phyloP scores from a whole-genome alignment of 2,797 vertebrate species.

The Lutjanus argentimaculatus region DNA sequence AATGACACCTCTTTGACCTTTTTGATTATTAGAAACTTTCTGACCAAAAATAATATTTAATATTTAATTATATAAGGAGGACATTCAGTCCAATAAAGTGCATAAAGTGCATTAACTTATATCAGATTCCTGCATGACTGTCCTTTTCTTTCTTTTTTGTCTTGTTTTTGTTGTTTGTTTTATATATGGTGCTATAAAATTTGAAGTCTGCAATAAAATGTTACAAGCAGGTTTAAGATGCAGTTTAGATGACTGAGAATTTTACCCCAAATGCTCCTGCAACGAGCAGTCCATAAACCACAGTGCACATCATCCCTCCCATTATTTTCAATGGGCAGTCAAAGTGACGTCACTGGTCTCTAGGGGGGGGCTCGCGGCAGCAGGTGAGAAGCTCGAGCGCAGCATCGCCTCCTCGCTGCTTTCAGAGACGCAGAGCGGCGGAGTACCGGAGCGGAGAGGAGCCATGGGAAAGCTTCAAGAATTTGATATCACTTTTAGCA shows the following conservation, averaged over 20 bases:
- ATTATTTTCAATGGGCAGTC: background rate
- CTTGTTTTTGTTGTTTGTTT: background rate
- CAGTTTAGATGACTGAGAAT: background rate
- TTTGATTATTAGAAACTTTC: background rate
- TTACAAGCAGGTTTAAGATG: background rate
- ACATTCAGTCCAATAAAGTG: no score
- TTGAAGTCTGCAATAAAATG: background rate
- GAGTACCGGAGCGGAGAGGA: slow-evolving; percentile 42
- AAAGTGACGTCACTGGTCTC: slow-evolving; percentile 66
- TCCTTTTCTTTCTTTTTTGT: background rate
- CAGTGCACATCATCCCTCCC: background rate
- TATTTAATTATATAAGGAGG: no score
- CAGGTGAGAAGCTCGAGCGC: slow-evolving; percentile 65
- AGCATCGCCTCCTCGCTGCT: slow-evolving; percentile 26
- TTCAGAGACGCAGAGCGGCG: slow-evolving; percentile 38
- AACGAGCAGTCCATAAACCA: background rate
- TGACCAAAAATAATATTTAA: no score
- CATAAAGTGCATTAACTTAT: no score
- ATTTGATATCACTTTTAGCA: slow-evolving; percentile 86
- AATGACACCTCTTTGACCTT: background rate
- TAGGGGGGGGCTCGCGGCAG: slow-evolving; percentile 40
- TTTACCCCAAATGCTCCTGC: background rate
- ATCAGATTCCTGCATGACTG: no score
- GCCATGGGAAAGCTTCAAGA: slow-evolving; percentile 88
- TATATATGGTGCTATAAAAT: background rate